Conservation (phyloP, 2,113 vertebrate species). For the Dipodomys ordii region DNA sequence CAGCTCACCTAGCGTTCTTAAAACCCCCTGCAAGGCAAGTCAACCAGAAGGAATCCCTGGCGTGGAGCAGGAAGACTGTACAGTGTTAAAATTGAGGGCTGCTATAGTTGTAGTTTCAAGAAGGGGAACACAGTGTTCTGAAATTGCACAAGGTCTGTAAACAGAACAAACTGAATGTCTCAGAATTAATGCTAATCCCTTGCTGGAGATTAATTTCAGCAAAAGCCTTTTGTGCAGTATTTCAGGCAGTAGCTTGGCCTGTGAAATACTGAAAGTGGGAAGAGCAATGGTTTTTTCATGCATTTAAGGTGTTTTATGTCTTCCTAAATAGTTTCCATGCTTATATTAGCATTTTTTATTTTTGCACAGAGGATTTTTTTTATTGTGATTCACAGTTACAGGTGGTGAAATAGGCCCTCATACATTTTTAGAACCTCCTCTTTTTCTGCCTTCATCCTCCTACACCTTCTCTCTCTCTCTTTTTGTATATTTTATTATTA, state of each 20-base stretch:
- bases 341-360: not conserved
- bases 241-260: not conserved
- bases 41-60: not conserved
- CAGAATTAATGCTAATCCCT: conserved; percentile 58
- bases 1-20: not conserved
- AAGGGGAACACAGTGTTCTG: conserved; percentile 50
- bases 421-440: not conserved
- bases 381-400: not conserved
- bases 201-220: conserved; percentile 1
- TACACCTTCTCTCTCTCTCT: not conserved
- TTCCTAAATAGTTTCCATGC: not conserved
- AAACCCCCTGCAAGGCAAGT: not conserved
- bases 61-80: not conserved
- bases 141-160: conserved; percentile 41
- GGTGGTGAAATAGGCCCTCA: conserved; percentile 22
- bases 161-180: conserved; percentile 39
- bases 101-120: not conserved
- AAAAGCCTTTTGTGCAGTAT: conserved; percentile 9
- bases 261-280: not conserved
- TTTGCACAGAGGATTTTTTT: not conserved
- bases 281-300: not conserved
- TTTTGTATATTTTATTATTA: too few relatives aligned
- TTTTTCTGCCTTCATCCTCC: not conserved
- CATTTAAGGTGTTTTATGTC: not conserved
- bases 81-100: fast-evolving